These are phyloP conservation scores for Ooceraea biroi DNA, from an alignment of 1,140 invertebrate genomes.

Conservation along the genomic window DNA sequence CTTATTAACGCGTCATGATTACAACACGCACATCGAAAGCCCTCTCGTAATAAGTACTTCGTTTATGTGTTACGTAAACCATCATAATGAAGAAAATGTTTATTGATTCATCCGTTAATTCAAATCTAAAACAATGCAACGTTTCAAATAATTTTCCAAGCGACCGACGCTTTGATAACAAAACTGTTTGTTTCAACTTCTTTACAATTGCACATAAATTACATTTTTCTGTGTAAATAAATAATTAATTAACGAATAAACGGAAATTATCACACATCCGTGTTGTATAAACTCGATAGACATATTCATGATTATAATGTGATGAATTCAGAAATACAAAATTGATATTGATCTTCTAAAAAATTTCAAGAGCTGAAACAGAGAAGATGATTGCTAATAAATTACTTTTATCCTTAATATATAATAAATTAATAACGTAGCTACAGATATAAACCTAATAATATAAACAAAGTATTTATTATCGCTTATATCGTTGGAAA, in stretches of 20 bases:
- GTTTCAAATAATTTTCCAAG: not conserved
- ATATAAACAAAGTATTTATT: too few species aligned
- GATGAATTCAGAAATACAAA: too few species aligned
- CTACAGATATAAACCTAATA: too few species aligned
- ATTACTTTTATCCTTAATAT: too few species aligned
- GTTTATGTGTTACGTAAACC: not conserved
- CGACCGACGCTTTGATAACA: not conserved
- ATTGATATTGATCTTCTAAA: too few species aligned
- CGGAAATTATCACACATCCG: not conserved
- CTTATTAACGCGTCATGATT: constrained; percentile 28
- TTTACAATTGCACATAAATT: not conserved
- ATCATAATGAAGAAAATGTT: not conserved
- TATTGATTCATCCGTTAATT: not conserved
- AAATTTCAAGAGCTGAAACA: too few species aligned
- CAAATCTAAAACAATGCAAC: not conserved
- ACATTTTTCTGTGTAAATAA: not conserved
- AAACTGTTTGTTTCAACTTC: not conserved
- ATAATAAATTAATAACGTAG: too few species aligned
- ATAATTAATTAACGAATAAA: constrained; percentile 1
- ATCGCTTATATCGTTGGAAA: too few species aligned
- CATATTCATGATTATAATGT: too few species aligned
- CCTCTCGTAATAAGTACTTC: not conserved
- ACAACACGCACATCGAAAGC: not conserved
- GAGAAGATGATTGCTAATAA: too few species aligned
- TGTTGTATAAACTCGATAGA: too few species aligned